Conservation (phyloP, 2,797 vertebrate genomes). For the Leucoraja ocellata region DNA sequence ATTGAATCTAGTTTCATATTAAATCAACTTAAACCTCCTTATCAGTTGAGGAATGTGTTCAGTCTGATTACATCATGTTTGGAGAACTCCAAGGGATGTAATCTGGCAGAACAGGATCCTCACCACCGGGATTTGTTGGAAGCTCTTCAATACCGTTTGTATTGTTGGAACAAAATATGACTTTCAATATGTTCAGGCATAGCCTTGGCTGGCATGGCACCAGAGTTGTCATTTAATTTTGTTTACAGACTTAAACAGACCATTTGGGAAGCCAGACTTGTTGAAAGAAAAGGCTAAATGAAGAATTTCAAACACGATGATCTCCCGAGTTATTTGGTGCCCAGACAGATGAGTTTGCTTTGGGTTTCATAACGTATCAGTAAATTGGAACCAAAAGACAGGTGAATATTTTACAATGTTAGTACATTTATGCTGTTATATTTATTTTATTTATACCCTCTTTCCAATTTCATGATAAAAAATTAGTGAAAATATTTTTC, state of each 20-base stretch:
- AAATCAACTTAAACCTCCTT: slow-evolving; percentile 36
- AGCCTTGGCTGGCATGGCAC: background rate
- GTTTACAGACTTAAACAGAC: slow-evolving; percentile 8
- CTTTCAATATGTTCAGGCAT: background rate
- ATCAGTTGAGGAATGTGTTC: slow-evolving; percentile 38
- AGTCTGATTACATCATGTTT: slow-evolving; percentile 35
- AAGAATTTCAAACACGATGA: background rate
- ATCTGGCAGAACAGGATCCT: slow-evolving; percentile 9
- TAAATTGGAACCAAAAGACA: background rate
- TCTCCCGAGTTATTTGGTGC: background rate
- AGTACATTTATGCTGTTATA: background rate
- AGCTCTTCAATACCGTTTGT: background rate
- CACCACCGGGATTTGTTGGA: slow-evolving; percentile 7
- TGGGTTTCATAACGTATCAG: background rate
- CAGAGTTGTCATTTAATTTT: background rate
- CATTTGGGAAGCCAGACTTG: background rate
- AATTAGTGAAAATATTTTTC: background rate
- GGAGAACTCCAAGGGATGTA: background rate
- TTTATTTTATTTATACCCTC: background rate
- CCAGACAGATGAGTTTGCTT: background rate
- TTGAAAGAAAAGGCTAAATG: background rate
- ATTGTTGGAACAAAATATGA: background rate
- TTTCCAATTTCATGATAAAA: background rate
- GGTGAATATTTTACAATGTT: background rate
- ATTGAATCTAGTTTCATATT: slow-evolving; percentile 37